Percentiles rank a stretch among this genome's conserved stretches.
phyloP scores from a whole-genome alignment of 1,140 invertebrate genomes.

The Drosophila cardini region DNA sequence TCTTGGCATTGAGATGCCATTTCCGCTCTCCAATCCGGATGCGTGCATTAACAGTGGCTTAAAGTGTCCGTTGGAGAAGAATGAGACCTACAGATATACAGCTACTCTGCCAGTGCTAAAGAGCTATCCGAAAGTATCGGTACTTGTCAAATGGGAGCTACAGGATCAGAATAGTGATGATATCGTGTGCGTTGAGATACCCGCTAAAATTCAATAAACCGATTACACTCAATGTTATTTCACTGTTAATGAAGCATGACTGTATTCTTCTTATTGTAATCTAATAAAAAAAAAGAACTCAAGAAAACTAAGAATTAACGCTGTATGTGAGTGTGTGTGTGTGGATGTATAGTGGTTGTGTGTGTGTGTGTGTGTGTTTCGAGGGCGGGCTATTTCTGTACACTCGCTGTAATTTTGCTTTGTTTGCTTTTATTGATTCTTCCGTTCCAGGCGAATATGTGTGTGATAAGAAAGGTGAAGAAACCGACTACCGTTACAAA shows the following conservation, averaged over 20 bases:
- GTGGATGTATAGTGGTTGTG: no score
- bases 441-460: conserved; percentile 27
- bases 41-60: conserved; percentile 88
- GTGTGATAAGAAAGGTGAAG: conserved; percentile 36
- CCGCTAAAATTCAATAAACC: conserved; percentile 86
- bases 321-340: conserved; percentile 32
- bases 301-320: conserved; percentile 45
- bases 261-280: conserved; percentile 62
- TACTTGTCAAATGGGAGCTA: conserved; percentile 90
- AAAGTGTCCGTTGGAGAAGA: conserved; percentile 88
- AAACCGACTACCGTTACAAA: conserved; percentile 16
- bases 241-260: conserved; percentile 33
- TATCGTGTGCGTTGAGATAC: conserved; percentile 89
- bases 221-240: conserved; percentile 11
- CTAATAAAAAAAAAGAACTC: conserved; percentile 60
- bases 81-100: conserved; percentile 86
- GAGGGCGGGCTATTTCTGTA: conserved; percentile 21
- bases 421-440: conserved; percentile 50
- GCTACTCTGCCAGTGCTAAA: conserved; percentile 87
- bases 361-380: conserved; percentile 8
- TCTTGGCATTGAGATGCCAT: conserved; percentile 89
- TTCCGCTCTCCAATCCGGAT: conserved; percentile 88
- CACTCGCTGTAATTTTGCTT: conserved; percentile 40
- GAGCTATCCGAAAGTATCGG: conserved; percentile 88
- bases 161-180: conserved; percentile 87